Evolutionary conservation across 2,113 vertebrate species (phyloP), one percentile per base, ranked within the genome.

Genomic region (Sinosuthora webbiana): DNA sequence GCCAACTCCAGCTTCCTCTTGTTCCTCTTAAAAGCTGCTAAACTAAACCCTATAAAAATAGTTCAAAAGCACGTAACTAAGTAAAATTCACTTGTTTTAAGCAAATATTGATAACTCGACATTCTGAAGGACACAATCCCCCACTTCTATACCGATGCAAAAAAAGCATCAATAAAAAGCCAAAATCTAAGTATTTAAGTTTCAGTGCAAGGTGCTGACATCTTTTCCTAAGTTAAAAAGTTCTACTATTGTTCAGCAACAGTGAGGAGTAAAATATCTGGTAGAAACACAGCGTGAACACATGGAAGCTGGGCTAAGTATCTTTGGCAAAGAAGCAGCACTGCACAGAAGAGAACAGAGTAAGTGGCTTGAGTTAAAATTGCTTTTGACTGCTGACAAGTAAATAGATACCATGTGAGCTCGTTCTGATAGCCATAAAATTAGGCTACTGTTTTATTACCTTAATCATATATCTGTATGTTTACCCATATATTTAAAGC

Each of bases 1-100:
- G 99, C 99, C 95, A 99, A 96, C 96, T 99, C 99, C 98, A 99
- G 98, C 98, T 99, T 99, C 96, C 99, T 98, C 96, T 99, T 99
- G 98, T 99, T 99, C 98, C 99, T 99, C 98, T 99, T 99, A 98
- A 99, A 99, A 55, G 99, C 99, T 96, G 99, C 99, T 97, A 99
- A 98, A 98, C 99, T 99, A 97, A 99, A 99, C 95, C 99, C 99
- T 99, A 97, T 42, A 97, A 97, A 97, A 98, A 95, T 74, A 97
- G 73, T 94, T 94, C 60, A 94, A 89, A 86, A 91, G 39, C 31
- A 80, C 37, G 86, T 93, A 95, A 89, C 69, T 93, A 89, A 93
- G 35, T 68, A 73, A 95, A 79, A 53, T 13, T 63, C 30, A 89
- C 23, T 82, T 87, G 21, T 81, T 63, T 89, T 52, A 63, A 94